Base-by-base conservation (phyloP, 2,888 invertebrate genomes). In the Exephanes ischioxanthus region DNA sequence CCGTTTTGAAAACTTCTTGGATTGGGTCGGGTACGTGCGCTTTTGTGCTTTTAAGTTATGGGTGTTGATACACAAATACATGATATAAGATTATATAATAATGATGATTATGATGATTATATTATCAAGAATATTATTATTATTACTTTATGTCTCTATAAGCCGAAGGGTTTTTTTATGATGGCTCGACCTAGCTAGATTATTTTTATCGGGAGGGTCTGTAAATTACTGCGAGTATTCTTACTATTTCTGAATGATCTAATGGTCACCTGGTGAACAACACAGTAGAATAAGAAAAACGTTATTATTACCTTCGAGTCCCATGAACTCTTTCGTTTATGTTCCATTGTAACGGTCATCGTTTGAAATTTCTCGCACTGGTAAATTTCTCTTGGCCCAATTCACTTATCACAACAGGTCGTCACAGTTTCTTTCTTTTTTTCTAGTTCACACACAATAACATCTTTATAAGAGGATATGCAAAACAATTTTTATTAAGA, bases 291-390 rank as follows among this genome's bases (percentile, higher is more conserved):
- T 63, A 19, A 68, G 22, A 37, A 30, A 33, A 63, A 63, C 30
- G 6, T 63, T n/a, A 63, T 55, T 37, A 93, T 94, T 91, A 95
- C 95, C 94, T 95, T 95, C 58, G 95, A 95, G 88, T 95, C 95
- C 95, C 95, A 95, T 87, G 95, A 95, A 84, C 94, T 94, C 92
- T 95, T 95, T 90, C 95, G 94, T 88, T 94, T 95, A 90, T 94
- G 94, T 86, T 95, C 95, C 94, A 94, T 94, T 89, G 94, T 92
- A 88, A 95, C 94, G 89, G 94, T 95, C 94, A 94, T 94, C 84
- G n/a, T 88, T 91, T 84, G 14, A 66, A 76, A 51, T 76, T 41
- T 48, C n/a, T 66, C 51, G 48, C 58, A 26, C 48, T 48, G 19
- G 3, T 66, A 70, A 73, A 51, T 82, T 33, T 73, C 71, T 76